Conservation (phyloP, 1,140 invertebrate genomes). For the Triops cancriformis region DNA sequence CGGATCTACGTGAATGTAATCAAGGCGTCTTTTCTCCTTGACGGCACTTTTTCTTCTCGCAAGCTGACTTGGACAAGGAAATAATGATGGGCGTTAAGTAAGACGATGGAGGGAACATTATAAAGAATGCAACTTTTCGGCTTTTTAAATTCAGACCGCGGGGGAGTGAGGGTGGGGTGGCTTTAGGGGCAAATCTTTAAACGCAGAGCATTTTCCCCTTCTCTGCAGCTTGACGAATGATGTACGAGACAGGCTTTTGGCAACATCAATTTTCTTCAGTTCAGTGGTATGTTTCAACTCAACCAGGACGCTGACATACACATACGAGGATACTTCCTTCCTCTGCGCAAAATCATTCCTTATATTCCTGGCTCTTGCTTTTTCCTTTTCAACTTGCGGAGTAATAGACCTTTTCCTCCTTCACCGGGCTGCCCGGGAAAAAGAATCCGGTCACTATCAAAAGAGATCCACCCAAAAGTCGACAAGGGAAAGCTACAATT, state of each 20-base stretch:
- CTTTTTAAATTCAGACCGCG: neutral
- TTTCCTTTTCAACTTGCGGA: neutral
- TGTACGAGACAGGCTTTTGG: conserved; percentile 3
- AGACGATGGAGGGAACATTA: neutral
- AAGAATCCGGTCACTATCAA: neutral
- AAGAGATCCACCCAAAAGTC: neutral
- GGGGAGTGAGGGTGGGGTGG: neutral
- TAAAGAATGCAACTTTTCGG: neutral
- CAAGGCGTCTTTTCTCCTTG: neutral
- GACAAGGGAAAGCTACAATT: neutral
- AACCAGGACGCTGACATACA: neutral
- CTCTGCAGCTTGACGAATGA: neutral
- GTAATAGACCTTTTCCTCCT: neutral
- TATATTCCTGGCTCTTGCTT: neutral
- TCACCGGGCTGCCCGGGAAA: neutral
- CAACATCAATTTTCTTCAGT: neutral
- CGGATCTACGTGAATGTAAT: neutral
- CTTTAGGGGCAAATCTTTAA: neutral
- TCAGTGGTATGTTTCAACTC: neutral
- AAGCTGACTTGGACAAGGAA: conserved; percentile 9
- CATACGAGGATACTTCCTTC: neutral
- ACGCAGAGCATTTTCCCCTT: neutral
- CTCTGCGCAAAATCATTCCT: neutral
- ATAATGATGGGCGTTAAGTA: conserved; percentile 14
- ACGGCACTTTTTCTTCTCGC: neutral